A percentile compares a stretch with the other conserved stretches of the same genome.
Evolutionary conservation across 2,888 invertebrate species (phyloP).

Genomic region (Carpatolechia fugitivella): DNA sequence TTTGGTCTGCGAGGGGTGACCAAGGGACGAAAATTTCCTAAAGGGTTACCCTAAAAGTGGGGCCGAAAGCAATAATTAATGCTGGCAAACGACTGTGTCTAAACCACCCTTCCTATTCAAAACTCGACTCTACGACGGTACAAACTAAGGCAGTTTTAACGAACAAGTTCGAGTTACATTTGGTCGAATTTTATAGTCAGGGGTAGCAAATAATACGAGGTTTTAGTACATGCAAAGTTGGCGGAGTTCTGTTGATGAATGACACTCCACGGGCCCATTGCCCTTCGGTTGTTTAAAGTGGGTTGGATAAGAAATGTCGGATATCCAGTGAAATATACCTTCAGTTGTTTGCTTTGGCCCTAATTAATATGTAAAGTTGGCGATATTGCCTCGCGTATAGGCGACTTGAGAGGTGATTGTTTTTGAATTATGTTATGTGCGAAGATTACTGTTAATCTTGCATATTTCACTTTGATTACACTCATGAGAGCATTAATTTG

Average conservation of each 20-base stretch:
- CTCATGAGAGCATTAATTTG: neutral
- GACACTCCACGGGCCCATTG: conserved; percentile 78
- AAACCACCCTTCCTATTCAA: conserved; percentile 27
- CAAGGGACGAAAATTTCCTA: conserved; percentile 73
- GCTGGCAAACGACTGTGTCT: conserved; percentile 67
- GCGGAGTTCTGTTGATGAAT: conserved; percentile 74
- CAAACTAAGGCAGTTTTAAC: conserved; percentile 31
- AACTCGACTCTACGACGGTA: conserved; percentile 28
- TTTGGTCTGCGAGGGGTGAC: conserved; percentile 71
- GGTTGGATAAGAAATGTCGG: conserved; percentile 76
- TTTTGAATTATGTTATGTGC: conserved; percentile 16
- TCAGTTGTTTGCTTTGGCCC: conserved; percentile 26
- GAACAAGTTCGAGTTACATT: conserved; percentile 42
- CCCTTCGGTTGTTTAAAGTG: conserved; percentile 77
- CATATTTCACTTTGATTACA: neutral
- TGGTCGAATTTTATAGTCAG: conserved; percentile 74
- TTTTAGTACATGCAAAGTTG: conserved; percentile 72
- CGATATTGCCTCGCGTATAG: conserved; percentile 32
- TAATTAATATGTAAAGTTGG: conserved; percentile 43
- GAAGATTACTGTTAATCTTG: neutral
- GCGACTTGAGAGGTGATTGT: conserved; percentile 38
- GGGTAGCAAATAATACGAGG: conserved; percentile 75
- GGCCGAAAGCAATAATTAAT: conserved; percentile 72
- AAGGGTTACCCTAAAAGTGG: conserved; percentile 76
- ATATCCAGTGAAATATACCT: conserved; percentile 71